These are phyloP conservation scores for Gadopsis marmoratus DNA, from an alignment of 2,797 vertebrate species.

Conservation along the genomic window DNA sequence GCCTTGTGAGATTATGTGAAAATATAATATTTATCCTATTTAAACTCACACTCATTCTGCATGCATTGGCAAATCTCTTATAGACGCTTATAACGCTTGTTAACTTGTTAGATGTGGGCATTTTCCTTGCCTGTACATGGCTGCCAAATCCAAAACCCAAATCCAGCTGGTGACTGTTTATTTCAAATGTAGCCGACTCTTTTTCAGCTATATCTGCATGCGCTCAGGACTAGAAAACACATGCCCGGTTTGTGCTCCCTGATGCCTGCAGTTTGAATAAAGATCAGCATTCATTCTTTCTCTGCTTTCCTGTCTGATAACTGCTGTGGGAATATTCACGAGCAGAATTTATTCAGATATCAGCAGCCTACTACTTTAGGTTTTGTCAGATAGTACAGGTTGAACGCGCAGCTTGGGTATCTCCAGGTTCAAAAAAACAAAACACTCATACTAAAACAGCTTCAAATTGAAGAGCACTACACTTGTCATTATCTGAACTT, in stretches of 20 bases:
- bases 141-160: conserved; percentile 5
- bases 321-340: conserved; percentile 18
- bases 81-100: background rate
- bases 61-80: background rate
- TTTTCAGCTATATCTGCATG: background rate
- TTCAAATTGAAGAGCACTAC: conserved; percentile 5
- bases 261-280: conserved; percentile 17
- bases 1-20: background rate
- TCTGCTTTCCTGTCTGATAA: conserved; percentile 29
- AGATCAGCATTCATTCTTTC: conserved; percentile 23
- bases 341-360: conserved; percentile 19
- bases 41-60: background rate
- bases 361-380: background rate
- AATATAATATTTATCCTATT: background rate
- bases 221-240: conserved; percentile 18
- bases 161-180: conserved; percentile 6
- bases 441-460: background rate
- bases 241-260: conserved; percentile 1
- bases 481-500: conserved; percentile 13
- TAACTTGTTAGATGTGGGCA: background rate
- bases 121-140: background rate
- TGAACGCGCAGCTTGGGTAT: background rate
- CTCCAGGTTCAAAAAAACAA: background rate
- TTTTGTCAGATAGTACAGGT: conserved; percentile 25
- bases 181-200: conserved; percentile 9